Percentiles rank a stretch among this genome's conserved stretches.
Conservation (phyloP, 2,888 invertebrate genomes). For the Allacma fusca region DNA sequence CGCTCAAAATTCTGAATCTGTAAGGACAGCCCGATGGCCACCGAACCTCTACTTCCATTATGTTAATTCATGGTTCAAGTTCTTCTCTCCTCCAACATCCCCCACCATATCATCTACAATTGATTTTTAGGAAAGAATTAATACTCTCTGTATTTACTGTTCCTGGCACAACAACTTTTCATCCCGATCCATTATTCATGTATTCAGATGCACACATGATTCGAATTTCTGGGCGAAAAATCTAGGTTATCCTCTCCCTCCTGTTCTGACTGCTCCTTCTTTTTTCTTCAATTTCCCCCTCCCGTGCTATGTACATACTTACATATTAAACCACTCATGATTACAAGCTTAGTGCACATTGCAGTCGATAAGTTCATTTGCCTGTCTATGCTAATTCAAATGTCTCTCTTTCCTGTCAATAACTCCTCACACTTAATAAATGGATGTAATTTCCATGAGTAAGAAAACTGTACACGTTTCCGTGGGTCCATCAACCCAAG, state of each 20-base stretch:
- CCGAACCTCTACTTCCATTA: too few relatives aligned
- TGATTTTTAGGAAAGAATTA: too few relatives aligned
- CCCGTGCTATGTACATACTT: neutral
- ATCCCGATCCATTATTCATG: slow-evolving; percentile 42
- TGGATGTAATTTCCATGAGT: neutral
- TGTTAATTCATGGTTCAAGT: too few relatives aligned
- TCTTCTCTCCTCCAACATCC: too few relatives aligned
- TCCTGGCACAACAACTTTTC: neutral
- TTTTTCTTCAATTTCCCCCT: neutral
- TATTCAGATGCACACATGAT: slow-evolving; percentile 48
- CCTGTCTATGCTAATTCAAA: slow-evolving; percentile 36
- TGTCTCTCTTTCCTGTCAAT: slow-evolving; percentile 35
- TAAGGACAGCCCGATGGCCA: too few relatives aligned
- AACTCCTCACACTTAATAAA: neutral
- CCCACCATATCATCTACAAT: too few relatives aligned
- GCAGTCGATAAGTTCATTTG: slow-evolving; percentile 40
- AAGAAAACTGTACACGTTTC: neutral
- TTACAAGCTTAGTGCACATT: neutral
- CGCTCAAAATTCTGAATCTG: too few relatives aligned
- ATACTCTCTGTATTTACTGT: neutral
- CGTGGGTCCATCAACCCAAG: slow-evolving; percentile 22
- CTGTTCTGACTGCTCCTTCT: slow-evolving; percentile 13
- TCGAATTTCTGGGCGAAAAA: slow-evolving; percentile 44
- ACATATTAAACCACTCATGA: neutral
- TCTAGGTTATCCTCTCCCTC: slow-evolving; percentile 45